Conservation (phyloP, 1,140 invertebrate genomes). For the Popillia japonica region DNA sequence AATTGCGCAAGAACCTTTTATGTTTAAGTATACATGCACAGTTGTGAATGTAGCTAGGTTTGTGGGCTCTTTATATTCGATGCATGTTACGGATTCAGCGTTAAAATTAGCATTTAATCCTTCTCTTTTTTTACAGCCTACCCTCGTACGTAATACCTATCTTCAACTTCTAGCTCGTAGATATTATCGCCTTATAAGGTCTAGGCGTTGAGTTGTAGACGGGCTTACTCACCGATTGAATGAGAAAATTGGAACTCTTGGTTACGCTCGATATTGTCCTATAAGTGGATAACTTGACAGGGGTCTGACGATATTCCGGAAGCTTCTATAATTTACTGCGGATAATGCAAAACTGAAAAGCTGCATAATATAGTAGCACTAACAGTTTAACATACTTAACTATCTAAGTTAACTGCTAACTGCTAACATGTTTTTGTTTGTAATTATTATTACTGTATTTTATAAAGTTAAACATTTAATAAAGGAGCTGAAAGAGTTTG, state of each 20-base stretch:
- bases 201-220: slow-evolving; percentile 16
- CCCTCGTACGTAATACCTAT: not conserved
- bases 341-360: not conserved
- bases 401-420: no score
- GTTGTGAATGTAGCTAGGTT: no score
- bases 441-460: not conserved
- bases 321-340: not conserved
- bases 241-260: slow-evolving; percentile 22
- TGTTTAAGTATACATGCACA: no score
- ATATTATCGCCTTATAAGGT: slow-evolving; percentile 12
- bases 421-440: no score
- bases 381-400: not conserved
- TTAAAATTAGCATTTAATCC: slow-evolving; percentile 27
- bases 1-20: no score
- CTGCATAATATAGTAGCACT: not conserved
- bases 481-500: no score
- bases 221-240: slow-evolving; percentile 14
- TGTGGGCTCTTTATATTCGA: not conserved
- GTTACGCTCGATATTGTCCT: not conserved
- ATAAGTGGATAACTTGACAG: not conserved
- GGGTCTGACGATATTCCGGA: not conserved
- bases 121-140: not conserved
- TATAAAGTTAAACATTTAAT: no score
- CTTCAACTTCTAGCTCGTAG: not conserved
- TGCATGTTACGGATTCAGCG: not conserved